Base-by-base conservation (phyloP, 2,797 vertebrate genomes). In the Sebastes kiyomatsui region DNA sequence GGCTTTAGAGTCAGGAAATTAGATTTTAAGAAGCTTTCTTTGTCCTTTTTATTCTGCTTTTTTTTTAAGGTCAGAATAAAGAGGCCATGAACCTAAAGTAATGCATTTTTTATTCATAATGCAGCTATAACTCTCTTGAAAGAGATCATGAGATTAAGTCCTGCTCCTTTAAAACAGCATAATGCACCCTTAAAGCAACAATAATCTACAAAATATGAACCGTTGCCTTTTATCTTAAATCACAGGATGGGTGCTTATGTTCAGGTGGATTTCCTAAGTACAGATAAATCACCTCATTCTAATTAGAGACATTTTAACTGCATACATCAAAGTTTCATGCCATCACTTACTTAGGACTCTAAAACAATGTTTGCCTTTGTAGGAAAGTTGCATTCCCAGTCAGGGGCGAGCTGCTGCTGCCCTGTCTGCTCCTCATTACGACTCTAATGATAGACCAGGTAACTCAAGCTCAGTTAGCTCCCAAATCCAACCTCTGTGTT, bases 401-500 rank as follows among this genome's bases (percentile, higher is more conserved):
- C n/a, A 49, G 67, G 56, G 28, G 20, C 7, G 23, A 59, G 49
- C 49, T n/a, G 69, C 65, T 64, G 83, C 65, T 64, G 81, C 55
- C 52, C 77, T 16, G 75, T 65, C 59, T 81, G 75, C 79, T 75
- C 38, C 81, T 88, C 67, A 84, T 83, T 79, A 79, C 56, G 20
- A 58, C 70, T 33, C 71, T 79, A 84, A 87, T 88, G 83, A 89
- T 20, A 84, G 79, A 74, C n/a, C 84, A 87, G 86, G 85, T 84
- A 75, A 46, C 60, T 78, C n/a, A 59, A 74, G 71, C 58, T 64
- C 68, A 61, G 16, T 61, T 33, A 22, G 11, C 25, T 65, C 65
- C 30, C 13, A 55, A 74, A 74, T 59, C 32, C n/a, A 62, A 16
- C 38, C 20, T 62, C 38, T 25, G 14, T 33, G 54, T 56, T 85